Evolutionary conservation across 2,113 vertebrate species (phyloP), one percentile per base, ranked within the genome.

Genomic region (Microcebus griseorufus): DNA sequence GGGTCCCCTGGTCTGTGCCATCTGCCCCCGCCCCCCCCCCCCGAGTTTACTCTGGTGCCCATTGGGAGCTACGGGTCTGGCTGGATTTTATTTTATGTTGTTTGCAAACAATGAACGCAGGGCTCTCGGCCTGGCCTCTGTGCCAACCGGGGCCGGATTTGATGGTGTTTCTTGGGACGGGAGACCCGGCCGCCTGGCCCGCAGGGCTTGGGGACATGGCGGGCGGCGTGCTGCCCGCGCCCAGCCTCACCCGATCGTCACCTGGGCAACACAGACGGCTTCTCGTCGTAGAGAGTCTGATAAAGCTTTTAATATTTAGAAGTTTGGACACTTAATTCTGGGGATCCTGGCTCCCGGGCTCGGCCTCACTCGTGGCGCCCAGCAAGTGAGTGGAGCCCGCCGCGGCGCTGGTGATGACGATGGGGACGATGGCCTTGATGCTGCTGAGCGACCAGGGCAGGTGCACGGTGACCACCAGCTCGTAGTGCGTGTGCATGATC

Each of bases 401-500:
- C 0, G 69, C 78, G 72, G 9, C 11, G 13, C 91, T 75, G 78
- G 82, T 64, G 89, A 98, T 32, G 5, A 97, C 4, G 7, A 98
- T 79, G 42, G 98, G 98, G 3, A 98, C 90, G 18, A 65, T 95
- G 37, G 65, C 97, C n/a, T 83, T 27, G 0, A 98, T 14, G 0
- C 62, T 87, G 37, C 53, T 81, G 14, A 92, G 87, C 27, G 97
- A 97, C 87, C 95, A 97, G 60, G 98, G 98, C 69, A 98, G 95
- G 23, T 96, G 82, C 37, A 97, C 11, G 0, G 76, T 97, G 53
- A 95, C 80, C 2, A 92, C 88, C 65, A 98, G 90, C 92, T 98
- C 93, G 0, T 98, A 98, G 29, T 5, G 73, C 2, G 98, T 82
- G 14, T 48, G 65, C 97, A 98, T 96, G 70, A 98, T 97, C 34